phyloP scores from a whole-genome alignment of 1,140 invertebrate genomes.

The Drosophila lacertosa region DNA sequence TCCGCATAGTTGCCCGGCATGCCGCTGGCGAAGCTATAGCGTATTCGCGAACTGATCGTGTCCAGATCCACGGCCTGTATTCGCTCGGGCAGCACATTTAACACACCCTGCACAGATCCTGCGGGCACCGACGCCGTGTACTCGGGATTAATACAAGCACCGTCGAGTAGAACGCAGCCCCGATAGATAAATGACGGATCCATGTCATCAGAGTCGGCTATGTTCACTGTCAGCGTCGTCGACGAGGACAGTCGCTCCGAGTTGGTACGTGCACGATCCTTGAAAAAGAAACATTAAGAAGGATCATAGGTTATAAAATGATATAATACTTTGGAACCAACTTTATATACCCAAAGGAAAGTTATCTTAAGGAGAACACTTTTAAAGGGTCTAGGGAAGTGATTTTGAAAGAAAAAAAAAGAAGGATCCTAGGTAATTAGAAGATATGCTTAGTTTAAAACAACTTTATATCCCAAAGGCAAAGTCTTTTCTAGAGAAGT shows the following conservation, averaged over 20 bases:
- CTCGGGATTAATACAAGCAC: constrained; percentile 92
- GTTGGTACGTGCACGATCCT: constrained; percentile 92
- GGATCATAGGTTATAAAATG: too few relatives aligned
- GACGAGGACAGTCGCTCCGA: constrained; percentile 91
- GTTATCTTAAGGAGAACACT: too few relatives aligned
- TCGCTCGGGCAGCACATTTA: constrained; percentile 93
- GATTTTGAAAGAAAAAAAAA: too few relatives aligned
- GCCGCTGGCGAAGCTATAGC: constrained; percentile 92
- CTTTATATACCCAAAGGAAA: too few relatives aligned
- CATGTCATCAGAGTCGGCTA: constrained; percentile 95
- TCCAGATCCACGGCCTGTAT: constrained; percentile 95
- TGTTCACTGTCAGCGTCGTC: constrained; percentile 93
- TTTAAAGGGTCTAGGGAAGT: too few relatives aligned
- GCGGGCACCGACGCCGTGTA: constrained; percentile 92
- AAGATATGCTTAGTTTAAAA: too few relatives aligned
- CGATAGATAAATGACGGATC: constrained; percentile 94
- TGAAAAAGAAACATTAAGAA: too few relatives aligned
- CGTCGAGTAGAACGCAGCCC: constrained; percentile 90
- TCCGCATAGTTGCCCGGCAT: constrained; percentile 90
- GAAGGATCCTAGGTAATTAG: too few relatives aligned
- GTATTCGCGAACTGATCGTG: constrained; percentile 91
- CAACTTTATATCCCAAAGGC: too few relatives aligned
- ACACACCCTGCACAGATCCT: constrained; percentile 91
- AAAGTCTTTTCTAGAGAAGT: too few relatives aligned
- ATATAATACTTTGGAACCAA: too few relatives aligned